Evolutionary conservation across 2,797 vertebrate species (phyloP), one percentile per base, ranked within the genome.

Genomic region (Leuciscus waleckii): DNA sequence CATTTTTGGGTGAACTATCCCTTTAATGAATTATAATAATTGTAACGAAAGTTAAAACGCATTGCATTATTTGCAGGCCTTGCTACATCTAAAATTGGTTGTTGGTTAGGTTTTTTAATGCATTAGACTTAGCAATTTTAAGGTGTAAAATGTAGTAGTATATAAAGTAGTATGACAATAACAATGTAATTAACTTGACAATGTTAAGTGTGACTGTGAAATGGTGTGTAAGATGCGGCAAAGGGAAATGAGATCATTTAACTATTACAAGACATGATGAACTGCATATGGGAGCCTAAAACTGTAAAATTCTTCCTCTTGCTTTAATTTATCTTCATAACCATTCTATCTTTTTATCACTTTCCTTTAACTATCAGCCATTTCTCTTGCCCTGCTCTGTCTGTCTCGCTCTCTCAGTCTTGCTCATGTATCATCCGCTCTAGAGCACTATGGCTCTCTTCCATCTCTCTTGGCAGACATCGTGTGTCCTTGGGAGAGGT

Each of bases 401-500:
- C 78, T 43, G n/a, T 68, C 58, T 26, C 37, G 2, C 49, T 63
- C 69, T 54, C 81, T 71, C 51, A 3, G 82, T 13, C 61, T 74
- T 37, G 39, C 76, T 26, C 67, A 58, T 81, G 77, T 19, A 80
- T 87, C 49, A 70, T 85, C 19, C 43, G 5, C 21, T 65, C 49
- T 79, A 49, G 9, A 85, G 68, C 58, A 58, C 37, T 13, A 41
- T 71, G 80, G 43, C 58, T 54, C n/a, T 56, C 65, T 17, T 81
- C 49, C 49, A 58, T 73, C 90, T 78, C 87, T 93, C 92, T 94
- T 92, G 91, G 90, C 90, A 90, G 86, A 67, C 80, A 81, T 68
- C 73, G 89, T 71, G 88, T 89, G 94, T 94, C 94, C 94, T 95
- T 95, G 93, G 87, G 91, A 94, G 91, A 91, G 54, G 46, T 71